Evolutionary conservation across 2,888 invertebrate species (phyloP).

Genomic region (Deilephila porcellus): DNA sequence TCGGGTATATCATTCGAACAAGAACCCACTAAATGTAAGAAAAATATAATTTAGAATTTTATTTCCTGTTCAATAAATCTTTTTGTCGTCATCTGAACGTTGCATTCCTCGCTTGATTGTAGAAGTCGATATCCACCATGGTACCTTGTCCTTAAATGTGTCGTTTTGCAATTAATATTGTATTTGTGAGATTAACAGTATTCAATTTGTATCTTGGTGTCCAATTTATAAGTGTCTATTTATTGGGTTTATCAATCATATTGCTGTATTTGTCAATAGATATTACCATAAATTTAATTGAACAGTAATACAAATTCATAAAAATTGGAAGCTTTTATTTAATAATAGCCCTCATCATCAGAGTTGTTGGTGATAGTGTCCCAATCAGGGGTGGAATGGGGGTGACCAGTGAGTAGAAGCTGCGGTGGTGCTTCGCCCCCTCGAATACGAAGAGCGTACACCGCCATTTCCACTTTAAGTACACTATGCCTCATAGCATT

Average conservation of each 20-base stretch:
- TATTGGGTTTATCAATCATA: background rate
- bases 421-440: constrained; percentile 91
- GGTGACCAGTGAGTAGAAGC: constrained; percentile 48
- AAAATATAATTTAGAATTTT: too few species aligned
- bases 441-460: constrained; percentile 91
- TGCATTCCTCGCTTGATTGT: too few species aligned
- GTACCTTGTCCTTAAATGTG: too few species aligned
- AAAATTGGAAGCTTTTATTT: constrained; percentile 4
- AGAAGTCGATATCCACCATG: too few species aligned
- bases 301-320: background rate
- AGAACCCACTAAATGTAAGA: too few species aligned
- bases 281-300: background rate
- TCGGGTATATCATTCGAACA: too few species aligned
- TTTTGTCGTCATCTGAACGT: too few species aligned
- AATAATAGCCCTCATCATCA: constrained; percentile 73
- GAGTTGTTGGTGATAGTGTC: constrained; percentile 45
- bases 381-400: constrained; percentile 53
- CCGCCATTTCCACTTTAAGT: constrained; percentile 92
- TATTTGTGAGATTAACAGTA: too few species aligned
- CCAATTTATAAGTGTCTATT: too few species aligned
- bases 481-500: constrained; percentile 90
- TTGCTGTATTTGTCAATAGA: background rate
- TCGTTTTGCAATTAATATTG: too few species aligned
- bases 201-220: too few species aligned
- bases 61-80: too few species aligned